Evolutionary conservation across 1,140 invertebrate genomes (phyloP), one percentile per base, ranked within the genome.

Genomic region (Cherax destructor): DNA sequence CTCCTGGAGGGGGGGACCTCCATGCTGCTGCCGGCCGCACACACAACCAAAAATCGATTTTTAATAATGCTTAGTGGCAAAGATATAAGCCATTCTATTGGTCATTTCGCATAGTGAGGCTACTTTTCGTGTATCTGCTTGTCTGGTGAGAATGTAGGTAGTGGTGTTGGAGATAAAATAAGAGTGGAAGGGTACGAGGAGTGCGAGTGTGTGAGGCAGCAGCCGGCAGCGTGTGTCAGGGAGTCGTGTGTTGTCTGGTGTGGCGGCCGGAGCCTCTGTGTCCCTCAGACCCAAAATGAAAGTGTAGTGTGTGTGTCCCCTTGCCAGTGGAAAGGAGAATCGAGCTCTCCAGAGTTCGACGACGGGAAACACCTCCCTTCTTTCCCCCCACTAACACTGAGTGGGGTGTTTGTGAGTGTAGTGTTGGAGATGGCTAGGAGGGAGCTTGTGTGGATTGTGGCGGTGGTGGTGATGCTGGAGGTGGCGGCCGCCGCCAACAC

Each of bases 341-440:
- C 85, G 85, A 78, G 85, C 85, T 78, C 76, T 59, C 76, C 30
- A 83, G 76, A 77, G 85, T 78, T 86, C 74, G 85, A 78, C 30
- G 65, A 59, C 11, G 18, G 85, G 30, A 78, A 86, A 77, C 74
- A 49, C 76, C 76, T 16, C n/a, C 52, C 9, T 56, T 1, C 13
- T 52, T 56, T 16, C n/a, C 85, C 81, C 47, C 30, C 77, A 49
- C 81, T 65, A 65, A n/a, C 81, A 69, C 59, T n/a, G 11, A 30
- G 80, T 61, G 30, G 72, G 69, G 83, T 76, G 69, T 52, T 69
- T 30, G 50, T 86, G 13, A 47, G 84, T 86, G 69, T 47, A 30
- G 59, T 49, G 61, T 59, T 72, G 74, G 78, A 50, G n/a, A 86
- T 86, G 85, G 85, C 74, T 50, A 78, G 74, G 85, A 78, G 74